Evolutionary conservation across 2,113 vertebrate genomes (phyloP).

Genomic region (Pheucticus melanocephalus): DNA sequence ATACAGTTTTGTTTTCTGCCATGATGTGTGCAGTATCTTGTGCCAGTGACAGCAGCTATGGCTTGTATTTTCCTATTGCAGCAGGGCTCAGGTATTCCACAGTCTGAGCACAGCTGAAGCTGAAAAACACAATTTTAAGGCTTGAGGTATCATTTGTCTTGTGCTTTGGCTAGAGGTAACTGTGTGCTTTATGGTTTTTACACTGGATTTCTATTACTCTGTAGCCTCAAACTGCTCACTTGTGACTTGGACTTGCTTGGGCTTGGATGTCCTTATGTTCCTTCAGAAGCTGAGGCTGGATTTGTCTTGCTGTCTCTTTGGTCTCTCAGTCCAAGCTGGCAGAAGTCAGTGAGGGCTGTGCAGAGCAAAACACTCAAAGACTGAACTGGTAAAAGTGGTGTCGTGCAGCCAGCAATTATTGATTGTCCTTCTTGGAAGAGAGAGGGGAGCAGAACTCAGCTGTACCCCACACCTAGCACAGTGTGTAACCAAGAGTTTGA

Average conservation of each 20-base stretch:
- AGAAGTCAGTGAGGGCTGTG: not conserved
- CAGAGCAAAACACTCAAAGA: not conserved
- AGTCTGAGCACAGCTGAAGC: not conserved
- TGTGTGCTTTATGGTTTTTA: not conserved
- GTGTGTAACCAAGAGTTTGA: not conserved
- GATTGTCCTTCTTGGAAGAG: not conserved
- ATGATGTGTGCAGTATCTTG: not conserved
- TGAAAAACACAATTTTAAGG: not conserved
- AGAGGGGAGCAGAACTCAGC: not conserved
- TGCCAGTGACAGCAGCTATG: not conserved
- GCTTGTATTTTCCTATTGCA: constrained; percentile 28
- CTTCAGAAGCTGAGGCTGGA: not conserved
- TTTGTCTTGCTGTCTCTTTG: not conserved
- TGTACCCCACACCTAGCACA: accelerated
- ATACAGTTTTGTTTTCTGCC: not conserved
- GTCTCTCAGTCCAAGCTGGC: not conserved
- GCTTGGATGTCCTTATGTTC: not conserved
- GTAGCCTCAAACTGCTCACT: not conserved
- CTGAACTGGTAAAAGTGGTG: not conserved
- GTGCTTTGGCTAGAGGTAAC: not conserved
- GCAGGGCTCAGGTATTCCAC: constrained; percentile 23
- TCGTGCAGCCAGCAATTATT: not conserved
- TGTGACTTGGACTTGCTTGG: not conserved
- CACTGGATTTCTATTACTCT: not conserved
- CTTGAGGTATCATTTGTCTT: not conserved